Evolutionary conservation across 2,888 invertebrate species (phyloP), one percentile per base, ranked within the genome.

Genomic region (Drosophila putrida): DNA sequence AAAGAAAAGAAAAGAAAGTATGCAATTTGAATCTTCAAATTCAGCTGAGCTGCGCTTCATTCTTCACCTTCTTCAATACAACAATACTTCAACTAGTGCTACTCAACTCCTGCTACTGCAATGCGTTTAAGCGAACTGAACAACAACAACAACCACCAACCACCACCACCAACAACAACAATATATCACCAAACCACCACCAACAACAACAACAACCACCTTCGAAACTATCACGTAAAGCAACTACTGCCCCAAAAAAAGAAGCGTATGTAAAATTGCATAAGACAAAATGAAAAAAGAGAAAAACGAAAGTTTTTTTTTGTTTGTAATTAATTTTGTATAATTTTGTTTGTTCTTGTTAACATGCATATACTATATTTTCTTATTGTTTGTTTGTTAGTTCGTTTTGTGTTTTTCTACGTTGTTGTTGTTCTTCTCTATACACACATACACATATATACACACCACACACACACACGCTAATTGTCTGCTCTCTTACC

Each of bases 261-360:
- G 36, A 63, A 76, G 66, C 75, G 75, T 75, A 75, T 76, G 75
- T 76, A 75, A 71, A 75, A 66, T 59, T 65, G 67, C 36, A 10
- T 60, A 46, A 54, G 20, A 2, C 15, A 43, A 54, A 25, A 11
- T 6, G 11, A 33, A 20, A 25, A n/a, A 55, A n/a, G 1, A 4
- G 2, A 4, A 25, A 27, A 25, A 38, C 27, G 27, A 36, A 47
- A 46, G 4, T 43, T 33, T 41, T n/a, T 25, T 25, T 39, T 41
- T 35, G 36, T 46, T 11, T 46, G 10, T n/a, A 46, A 46, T 58
- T 38, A 39, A 51, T 51, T 28, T 27, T 31, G 28, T 50, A 38
- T 41, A 35, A 43, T 53, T 43, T 35, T 20, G 1, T 39, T 53
- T 39, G 38, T 54, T 54, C 31, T 43, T 3, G 31, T 43, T 43